Evolutionary conservation across 2,113 vertebrate species (phyloP), one percentile per base, ranked within the genome.

Genomic region (Cheilinus undulatus): DNA sequence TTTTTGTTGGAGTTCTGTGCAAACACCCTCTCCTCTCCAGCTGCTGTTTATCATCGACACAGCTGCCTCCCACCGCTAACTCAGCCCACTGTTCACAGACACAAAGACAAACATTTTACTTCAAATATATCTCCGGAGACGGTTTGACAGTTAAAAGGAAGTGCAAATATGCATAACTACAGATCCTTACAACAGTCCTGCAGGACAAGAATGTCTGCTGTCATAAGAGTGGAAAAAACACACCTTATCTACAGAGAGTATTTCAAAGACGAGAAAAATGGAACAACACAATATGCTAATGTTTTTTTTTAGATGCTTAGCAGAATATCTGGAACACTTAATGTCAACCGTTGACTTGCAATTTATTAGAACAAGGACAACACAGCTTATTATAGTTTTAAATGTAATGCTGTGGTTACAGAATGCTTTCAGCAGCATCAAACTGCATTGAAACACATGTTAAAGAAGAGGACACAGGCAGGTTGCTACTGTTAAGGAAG

Each of bases 31-130:
- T 0, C 2, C 19, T 32, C 42, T 57, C 51, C 58, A 26, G 42
- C 64, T 46, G 48, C 38, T 45, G 36, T 34, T 45, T 27, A 30
- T 49, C 27, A 19, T 20, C 56, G 8, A 11, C 6, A 7, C 26
- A 65, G 50, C 40, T 65, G 32, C 45, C 42, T 63, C 38, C 32
- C 13, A 24, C 51, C 23, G 50, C 45, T 30, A 20, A 5, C 50
- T 48, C 73, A 4, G 40, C 28, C 7, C 30, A 11, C 32, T 42
- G 30, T 43, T 76, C 13, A 6, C 40, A 64, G 42, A 51, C 43
- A 40, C 49, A 32, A 49, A 63, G 51, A 42, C 32, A 50, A 49
- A 63, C 50, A 34, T 56, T 56, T 22, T 8, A 17, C 59, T 46
- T 64, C 51, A 57, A 43, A 69, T 5, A 43, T 6, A 20, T 24